Percentiles rank a stretch among this genome's conserved stretches.
These are phyloP conservation scores for Danaus chrysippus DNA, from an alignment of 2,888 invertebrate genomes.

Conservation along the genomic window DNA sequence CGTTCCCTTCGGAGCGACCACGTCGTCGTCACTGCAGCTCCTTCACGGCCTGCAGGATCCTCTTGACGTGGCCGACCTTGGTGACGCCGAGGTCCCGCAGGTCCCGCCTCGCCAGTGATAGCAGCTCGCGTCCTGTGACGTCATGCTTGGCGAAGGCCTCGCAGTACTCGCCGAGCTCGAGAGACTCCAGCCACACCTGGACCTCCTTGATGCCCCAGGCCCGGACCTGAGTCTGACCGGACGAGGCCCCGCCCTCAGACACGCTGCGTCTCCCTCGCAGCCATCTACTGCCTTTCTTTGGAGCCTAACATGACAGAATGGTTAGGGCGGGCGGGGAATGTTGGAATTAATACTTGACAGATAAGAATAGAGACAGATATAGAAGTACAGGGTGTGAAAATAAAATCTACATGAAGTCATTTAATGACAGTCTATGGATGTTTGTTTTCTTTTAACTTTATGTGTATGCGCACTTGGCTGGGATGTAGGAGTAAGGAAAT, in stretches of 20 bases:
- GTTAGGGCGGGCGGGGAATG: constrained; percentile 33
- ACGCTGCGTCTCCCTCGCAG: constrained; percentile 64
- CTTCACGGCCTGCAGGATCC: constrained; percentile 95
- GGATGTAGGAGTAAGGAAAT: constrained; percentile 41
- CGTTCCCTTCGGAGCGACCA: constrained; percentile 73
- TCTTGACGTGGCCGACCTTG: constrained; percentile 97
- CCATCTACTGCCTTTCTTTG: constrained; percentile 66
- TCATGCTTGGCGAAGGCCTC: constrained; percentile 95
- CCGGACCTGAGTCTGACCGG: constrained; percentile 52
- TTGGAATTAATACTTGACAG: constrained; percentile 14
- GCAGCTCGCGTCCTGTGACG: constrained; percentile 92
- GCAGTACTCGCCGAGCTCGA: constrained; percentile 93
- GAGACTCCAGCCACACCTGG: constrained; percentile 91
- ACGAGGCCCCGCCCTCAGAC: constrained; percentile 52
- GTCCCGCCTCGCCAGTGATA: constrained; percentile 91
- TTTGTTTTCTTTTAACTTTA: constrained; percentile 31
- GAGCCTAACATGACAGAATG: constrained; percentile 50
- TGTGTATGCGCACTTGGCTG: constrained; percentile 36
- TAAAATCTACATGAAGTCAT: constrained; percentile 47
- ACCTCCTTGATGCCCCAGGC: constrained; percentile 94
- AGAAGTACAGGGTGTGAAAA: background rate
- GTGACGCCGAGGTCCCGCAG: constrained; percentile 94
- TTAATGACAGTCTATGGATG: constrained; percentile 57
- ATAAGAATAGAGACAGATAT: background rate
- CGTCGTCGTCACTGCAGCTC: constrained; percentile 80